Percentiles rank a stretch among this genome's conserved stretches.
phyloP scores from a whole-genome alignment of 1,140 invertebrate species.

The Wasmannia auropunctata region DNA sequence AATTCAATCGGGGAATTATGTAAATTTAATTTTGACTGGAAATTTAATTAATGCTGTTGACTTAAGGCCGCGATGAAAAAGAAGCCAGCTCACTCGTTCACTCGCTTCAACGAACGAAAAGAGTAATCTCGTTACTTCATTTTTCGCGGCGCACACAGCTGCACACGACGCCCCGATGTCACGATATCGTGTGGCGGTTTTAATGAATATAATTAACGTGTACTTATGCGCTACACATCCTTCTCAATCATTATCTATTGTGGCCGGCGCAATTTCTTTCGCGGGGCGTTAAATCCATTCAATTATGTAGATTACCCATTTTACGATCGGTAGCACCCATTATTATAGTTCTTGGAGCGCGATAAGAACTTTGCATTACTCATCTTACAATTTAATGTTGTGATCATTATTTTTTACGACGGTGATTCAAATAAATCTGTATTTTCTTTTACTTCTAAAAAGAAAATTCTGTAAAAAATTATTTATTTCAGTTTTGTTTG shows the following conservation, averaged over 20 bases:
- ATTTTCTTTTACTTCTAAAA: background rate
- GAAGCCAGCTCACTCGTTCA: slow-evolving; percentile 19
- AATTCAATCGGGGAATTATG: slow-evolving; percentile 54
- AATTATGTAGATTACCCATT: slow-evolving; percentile 23
- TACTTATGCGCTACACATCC: slow-evolving; percentile 12
- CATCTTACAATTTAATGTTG: background rate
- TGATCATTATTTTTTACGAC: background rate
- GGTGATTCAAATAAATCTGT: background rate
- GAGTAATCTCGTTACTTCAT: slow-evolving; percentile 44
- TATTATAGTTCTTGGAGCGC: slow-evolving; percentile 6
- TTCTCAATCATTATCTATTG: slow-evolving; percentile 38
- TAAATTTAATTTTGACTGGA: slow-evolving; percentile 50
- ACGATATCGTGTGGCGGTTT: slow-evolving; percentile 36
- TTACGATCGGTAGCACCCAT: background rate
- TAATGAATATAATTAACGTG: slow-evolving; percentile 47
- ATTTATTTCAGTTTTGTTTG: background rate
- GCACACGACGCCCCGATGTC: slow-evolving; percentile 34
- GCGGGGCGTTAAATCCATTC: slow-evolving; percentile 27
- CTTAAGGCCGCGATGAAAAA: slow-evolving; percentile 26
- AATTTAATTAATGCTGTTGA: slow-evolving; percentile 56
- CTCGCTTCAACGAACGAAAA: slow-evolving; percentile 9
- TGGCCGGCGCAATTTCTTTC: slow-evolving; percentile 1
- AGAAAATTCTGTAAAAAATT: background rate
- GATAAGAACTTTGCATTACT: background rate
- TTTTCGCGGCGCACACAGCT: slow-evolving; percentile 38